Percentiles rank a stretch among this genome's conserved stretches.
These are phyloP conservation scores for Chrysolina haemoptera DNA, from an alignment of 2,888 invertebrate genomes.

Conservation along the genomic window DNA sequence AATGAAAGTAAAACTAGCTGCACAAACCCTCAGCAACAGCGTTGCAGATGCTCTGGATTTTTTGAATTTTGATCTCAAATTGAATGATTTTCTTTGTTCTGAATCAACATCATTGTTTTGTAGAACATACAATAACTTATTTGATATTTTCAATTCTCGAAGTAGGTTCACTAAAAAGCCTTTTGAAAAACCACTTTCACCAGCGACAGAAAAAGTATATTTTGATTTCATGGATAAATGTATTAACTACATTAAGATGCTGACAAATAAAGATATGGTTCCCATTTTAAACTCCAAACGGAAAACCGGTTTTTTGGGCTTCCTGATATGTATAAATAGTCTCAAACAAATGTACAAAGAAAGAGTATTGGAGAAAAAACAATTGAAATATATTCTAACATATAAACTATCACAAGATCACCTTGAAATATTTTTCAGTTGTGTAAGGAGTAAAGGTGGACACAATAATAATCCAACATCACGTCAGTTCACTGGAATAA, in stretches of 20 bases:
- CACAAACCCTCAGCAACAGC: constrained; percentile 49
- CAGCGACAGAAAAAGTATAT: background rate
- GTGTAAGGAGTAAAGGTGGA: constrained; percentile 30
- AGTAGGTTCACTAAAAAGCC: constrained; percentile 28
- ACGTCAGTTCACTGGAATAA: constrained; percentile 34
- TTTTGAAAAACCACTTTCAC: constrained; percentile 30
- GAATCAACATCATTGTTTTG: constrained; percentile 30
- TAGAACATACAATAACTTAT: constrained; percentile 30
- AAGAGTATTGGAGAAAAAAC: constrained; percentile 25
- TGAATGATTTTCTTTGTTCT: background rate
- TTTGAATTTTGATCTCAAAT: background rate
- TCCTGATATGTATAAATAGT: constrained; percentile 43
- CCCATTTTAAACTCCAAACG: constrained; percentile 15
- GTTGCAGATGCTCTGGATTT: constrained; percentile 27
- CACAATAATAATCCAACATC: constrained; percentile 44
- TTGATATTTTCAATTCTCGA: constrained; percentile 36
- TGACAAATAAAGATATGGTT: constrained; percentile 7
- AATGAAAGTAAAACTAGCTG: constrained; percentile 52
- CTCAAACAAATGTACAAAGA: constrained; percentile 32
- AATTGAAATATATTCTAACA: constrained; percentile 36
- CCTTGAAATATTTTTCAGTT: constrained; percentile 37
- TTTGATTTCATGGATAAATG: constrained; percentile 19
- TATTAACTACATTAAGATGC: constrained; percentile 3
- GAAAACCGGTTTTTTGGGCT: constrained; percentile 45
- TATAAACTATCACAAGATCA: constrained; percentile 41